These are phyloP conservation scores for Callopanchax toddi DNA, from an alignment of 2,113 vertebrate species.

Conservation along the genomic window DNA sequence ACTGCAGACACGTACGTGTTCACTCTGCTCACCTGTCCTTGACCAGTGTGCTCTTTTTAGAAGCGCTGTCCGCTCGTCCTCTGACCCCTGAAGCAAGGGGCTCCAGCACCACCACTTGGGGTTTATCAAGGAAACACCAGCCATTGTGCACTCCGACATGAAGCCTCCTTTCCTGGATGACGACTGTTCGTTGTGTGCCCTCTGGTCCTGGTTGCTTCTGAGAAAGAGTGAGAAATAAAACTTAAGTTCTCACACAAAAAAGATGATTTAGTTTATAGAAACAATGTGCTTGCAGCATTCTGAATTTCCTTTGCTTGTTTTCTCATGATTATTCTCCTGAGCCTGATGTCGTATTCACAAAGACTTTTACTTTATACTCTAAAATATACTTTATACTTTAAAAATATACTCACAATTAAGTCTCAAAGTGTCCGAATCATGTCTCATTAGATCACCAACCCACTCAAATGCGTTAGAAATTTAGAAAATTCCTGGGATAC, in stretches of 20 bases:
- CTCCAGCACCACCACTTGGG: slow-evolving; percentile 88
- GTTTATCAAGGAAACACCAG: slow-evolving; percentile 86
- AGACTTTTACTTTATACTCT: too few species aligned
- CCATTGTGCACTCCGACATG: slow-evolving; percentile 90
- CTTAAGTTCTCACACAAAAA: not conserved
- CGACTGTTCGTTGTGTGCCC: slow-evolving; percentile 12
- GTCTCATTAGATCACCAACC: too few species aligned
- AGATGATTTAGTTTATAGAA: not conserved
- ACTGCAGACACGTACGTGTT: not conserved
- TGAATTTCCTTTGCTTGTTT: not conserved
- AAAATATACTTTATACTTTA: too few species aligned
- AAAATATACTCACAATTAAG: too few species aligned
- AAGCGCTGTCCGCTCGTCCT: slow-evolving; percentile 60
- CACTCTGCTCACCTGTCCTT: slow-evolving; percentile 75
- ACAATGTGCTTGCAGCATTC: not conserved
- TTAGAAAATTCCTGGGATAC: too few species aligned
- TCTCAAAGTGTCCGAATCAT: too few species aligned
- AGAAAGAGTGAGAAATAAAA: slow-evolving; percentile 7
- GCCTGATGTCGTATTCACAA: not conserved
- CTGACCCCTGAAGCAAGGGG: slow-evolving; percentile 47
- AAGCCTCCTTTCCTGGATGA: slow-evolving; percentile 89
- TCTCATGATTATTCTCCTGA: not conserved
- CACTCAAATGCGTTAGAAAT: too few species aligned
- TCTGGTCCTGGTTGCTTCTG: slow-evolving; percentile 73
- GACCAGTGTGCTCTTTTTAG: slow-evolving; percentile 47